phyloP scores from a whole-genome alignment of 2,888 invertebrate genomes.

The Drosophila sordidula region DNA sequence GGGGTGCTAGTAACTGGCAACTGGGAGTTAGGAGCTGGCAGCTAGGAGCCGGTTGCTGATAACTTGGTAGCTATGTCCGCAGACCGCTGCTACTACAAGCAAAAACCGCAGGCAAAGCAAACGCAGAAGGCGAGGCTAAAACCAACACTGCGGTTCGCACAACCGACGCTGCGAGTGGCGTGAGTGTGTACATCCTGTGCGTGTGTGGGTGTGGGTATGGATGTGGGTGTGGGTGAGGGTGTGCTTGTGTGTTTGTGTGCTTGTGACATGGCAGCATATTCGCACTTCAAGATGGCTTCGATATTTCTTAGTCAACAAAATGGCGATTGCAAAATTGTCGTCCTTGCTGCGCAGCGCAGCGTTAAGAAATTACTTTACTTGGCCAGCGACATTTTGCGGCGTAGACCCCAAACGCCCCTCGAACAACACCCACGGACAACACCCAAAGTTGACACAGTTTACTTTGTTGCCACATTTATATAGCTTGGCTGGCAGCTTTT shows the following conservation, averaged over 20 bases:
- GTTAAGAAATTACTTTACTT: conserved; percentile 79
- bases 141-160: conserved; percentile 53
- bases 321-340: conserved; percentile 80
- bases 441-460: conserved; percentile 75
- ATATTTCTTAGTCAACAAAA: conserved; percentile 82
- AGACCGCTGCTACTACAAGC: conserved; percentile 71
- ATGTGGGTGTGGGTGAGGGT: conserved; percentile 16
- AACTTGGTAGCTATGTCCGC: conserved; percentile 48
- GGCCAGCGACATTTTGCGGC: conserved; percentile 70
- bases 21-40: conserved; percentile 1
- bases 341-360: conserved; percentile 59
- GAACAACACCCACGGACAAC: conserved; percentile 34
- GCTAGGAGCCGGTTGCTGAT: conserved; percentile 28
- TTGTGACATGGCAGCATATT: conserved; percentile 71
- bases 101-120: conserved; percentile 73
- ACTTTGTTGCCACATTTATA: conserved; percentile 81
- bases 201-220: conserved; percentile 20
- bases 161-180: conserved; percentile 11
- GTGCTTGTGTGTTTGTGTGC: conserved; percentile 30
- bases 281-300: conserved; percentile 80
- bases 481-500: conserved; percentile 77
- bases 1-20: too few relatives aligned
- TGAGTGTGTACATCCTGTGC: conserved; percentile 38
- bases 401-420: conserved; percentile 22
- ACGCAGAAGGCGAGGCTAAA: conserved; percentile 62